Percentiles rank a stretch among this genome's conserved stretches.
These are phyloP conservation scores for Piprites chloris DNA, from an alignment of 2,113 vertebrate genomes.

Conservation along the genomic window DNA sequence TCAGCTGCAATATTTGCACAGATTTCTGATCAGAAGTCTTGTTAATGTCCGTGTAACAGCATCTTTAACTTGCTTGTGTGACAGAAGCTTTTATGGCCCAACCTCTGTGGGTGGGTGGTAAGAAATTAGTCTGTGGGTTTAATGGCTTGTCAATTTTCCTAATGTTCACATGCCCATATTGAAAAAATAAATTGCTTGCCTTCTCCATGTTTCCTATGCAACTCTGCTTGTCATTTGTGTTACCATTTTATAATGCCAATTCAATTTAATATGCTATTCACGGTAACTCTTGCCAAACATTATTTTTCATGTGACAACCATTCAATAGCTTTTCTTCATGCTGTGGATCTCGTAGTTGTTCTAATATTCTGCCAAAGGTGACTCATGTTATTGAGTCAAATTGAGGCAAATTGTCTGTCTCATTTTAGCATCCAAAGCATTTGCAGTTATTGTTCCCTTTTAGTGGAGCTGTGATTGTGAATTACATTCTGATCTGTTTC, in stretches of 20 bases:
- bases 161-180: neutral
- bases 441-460: neutral
- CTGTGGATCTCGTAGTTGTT: neutral
- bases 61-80: neutral
- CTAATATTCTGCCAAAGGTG: neutral
- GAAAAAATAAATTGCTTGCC: neutral
- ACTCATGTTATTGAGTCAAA: neutral
- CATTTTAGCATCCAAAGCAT: neutral
- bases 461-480: neutral
- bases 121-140: neutral
- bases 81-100: neutral
- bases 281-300: neutral
- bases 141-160: neutral
- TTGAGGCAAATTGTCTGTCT: neutral
- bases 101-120: neutral
- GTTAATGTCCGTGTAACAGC: neutral
- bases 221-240: neutral
- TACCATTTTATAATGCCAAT: neutral
- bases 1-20: neutral
- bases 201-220: neutral
- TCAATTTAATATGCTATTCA: neutral
- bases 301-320: conserved; percentile 22
- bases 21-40: neutral
- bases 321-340: neutral
- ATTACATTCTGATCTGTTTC: neutral